These are phyloP conservation scores for Fringilla coelebs DNA, from an alignment of 2,797 vertebrate species.

Conservation along the genomic window DNA sequence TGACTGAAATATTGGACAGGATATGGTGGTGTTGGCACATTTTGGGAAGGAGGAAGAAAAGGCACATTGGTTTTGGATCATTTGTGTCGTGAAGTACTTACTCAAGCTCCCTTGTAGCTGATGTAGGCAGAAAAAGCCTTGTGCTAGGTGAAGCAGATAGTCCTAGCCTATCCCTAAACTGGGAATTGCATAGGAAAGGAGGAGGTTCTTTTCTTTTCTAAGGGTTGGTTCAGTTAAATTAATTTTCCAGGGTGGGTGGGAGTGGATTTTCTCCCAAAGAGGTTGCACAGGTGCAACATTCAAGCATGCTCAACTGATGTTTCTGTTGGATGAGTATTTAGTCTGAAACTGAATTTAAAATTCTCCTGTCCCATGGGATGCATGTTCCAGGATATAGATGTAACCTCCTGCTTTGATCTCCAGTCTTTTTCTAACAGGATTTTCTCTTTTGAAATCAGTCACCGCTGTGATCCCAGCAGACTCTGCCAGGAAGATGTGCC, in stretches of 20 bases:
- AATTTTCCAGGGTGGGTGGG: not conserved
- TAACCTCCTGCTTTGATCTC: conserved; percentile 31
- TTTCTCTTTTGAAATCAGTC: not conserved
- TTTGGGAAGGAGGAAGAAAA: not conserved
- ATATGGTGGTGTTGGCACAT: not conserved
- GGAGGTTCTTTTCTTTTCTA: not conserved
- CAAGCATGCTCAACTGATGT: not conserved
- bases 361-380: not conserved
- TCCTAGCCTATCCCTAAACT: not conserved
- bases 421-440: not conserved
- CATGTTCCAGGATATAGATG: conserved; percentile 4
- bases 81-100: not conserved
- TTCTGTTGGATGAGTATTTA: not conserved
- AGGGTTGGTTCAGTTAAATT: not conserved
- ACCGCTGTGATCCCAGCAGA: not conserved
- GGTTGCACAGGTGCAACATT: not conserved
- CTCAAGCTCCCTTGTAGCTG: not conserved
- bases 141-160: not conserved
- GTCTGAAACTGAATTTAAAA: not conserved
- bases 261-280: not conserved
- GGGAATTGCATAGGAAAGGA: not conserved
- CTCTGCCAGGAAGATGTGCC: not conserved
- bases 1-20: not conserved
- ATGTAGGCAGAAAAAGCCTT: not conserved
- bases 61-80: not conserved